A percentile compares a stretch with the other conserved stretches of the same genome.
phyloP scores from a whole-genome alignment of 2,888 invertebrate species.

The Dorcus hopei region DNA sequence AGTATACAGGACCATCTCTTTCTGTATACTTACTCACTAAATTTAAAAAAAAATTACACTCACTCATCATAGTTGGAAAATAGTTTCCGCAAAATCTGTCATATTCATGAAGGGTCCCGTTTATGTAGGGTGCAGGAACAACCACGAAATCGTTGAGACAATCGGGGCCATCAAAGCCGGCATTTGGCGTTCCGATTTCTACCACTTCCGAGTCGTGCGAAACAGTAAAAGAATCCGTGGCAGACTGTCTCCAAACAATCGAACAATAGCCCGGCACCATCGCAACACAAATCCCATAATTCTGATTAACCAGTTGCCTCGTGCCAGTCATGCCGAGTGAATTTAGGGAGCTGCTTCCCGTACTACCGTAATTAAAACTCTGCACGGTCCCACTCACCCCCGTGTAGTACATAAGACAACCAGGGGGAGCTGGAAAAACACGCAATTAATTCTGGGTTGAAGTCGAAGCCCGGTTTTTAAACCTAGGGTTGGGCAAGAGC shows the following conservation, averaged over 20 bases:
- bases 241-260: slow-evolving; percentile 61
- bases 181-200: slow-evolving; percentile 54
- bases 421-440: slow-evolving; percentile 62
- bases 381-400: slow-evolving; percentile 59
- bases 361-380: slow-evolving; percentile 73
- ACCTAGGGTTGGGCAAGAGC: slow-evolving; percentile 65
- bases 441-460: neutral
- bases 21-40: too few relatives aligned
- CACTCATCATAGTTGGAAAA: slow-evolving; percentile 63
- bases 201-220: slow-evolving; percentile 68
- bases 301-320: slow-evolving; percentile 63
- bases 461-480: too few relatives aligned
- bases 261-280: slow-evolving; percentile 69
- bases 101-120: slow-evolving; percentile 49
- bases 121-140: slow-evolving; percentile 63
- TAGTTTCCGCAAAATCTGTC: slow-evolving; percentile 78
- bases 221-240: slow-evolving; percentile 64
- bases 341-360: slow-evolving; percentile 35
- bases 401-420: slow-evolving; percentile 72
- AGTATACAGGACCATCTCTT: too few relatives aligned
- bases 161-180: slow-evolving; percentile 56
- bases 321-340: slow-evolving; percentile 50
- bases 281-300: slow-evolving; percentile 71
- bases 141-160: slow-evolving; percentile 74
- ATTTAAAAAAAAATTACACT: slow-evolving; percentile 35